phyloP scores from a whole-genome alignment of 2,797 vertebrate genomes.

The Tokudaia tokunoshimensis region DNA sequence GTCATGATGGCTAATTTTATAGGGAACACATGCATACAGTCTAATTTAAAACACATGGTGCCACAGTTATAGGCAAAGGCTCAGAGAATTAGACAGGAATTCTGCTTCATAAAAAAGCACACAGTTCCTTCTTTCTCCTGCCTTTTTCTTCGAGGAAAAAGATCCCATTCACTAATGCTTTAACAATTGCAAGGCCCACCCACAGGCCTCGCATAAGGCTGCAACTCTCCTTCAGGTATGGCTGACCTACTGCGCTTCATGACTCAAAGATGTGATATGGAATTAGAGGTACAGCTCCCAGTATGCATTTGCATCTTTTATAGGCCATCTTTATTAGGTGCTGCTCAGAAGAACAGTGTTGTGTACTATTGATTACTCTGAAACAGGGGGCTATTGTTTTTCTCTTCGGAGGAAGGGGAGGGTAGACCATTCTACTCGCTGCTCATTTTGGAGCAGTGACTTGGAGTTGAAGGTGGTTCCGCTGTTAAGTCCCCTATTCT shows the following conservation, averaged over 20 bases:
- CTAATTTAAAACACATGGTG: constrained; percentile 85
- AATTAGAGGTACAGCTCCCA: constrained; percentile 4
- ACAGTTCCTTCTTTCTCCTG: constrained; percentile 81
- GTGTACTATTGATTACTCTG: not conserved
- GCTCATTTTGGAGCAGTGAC: constrained; percentile 18
- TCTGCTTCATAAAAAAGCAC: constrained; percentile 82
- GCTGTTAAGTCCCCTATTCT: not conserved
- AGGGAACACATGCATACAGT: constrained; percentile 85
- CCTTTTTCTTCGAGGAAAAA: constrained; percentile 78
- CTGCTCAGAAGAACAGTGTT: constrained; percentile 29
- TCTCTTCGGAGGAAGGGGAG: not conserved
- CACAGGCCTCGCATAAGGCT: constrained; percentile 7
- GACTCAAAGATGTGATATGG: constrained; percentile 23
- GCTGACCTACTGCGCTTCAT: not conserved
- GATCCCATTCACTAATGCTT: constrained; percentile 76
- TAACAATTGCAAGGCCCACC: constrained; percentile 75
- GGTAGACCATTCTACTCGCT: not conserved
- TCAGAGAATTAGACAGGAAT: constrained; percentile 85
- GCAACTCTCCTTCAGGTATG: constrained; percentile 31
- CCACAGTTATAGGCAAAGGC: constrained; percentile 79
- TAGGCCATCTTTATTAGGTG: constrained; percentile 32
- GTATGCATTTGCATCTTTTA: constrained; percentile 14
- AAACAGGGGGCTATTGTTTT: not conserved
- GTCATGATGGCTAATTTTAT: constrained; percentile 86
- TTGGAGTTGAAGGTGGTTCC: not conserved